Base-by-base conservation (phyloP, 1,140 invertebrate species). In the Saccostrea glomerata region DNA sequence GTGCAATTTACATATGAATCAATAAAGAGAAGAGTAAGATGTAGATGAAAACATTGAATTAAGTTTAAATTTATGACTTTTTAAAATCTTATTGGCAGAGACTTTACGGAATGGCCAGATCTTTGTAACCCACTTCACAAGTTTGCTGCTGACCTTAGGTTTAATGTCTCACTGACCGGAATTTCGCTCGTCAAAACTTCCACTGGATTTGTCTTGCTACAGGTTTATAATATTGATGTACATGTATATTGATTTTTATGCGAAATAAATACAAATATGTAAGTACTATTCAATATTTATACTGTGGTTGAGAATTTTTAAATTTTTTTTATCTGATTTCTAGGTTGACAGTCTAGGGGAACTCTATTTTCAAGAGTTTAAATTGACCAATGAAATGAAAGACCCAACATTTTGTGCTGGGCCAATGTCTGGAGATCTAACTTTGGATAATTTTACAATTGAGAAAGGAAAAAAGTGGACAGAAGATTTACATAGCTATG, bases 291-390 rank as follows among this genome's bases (percentile, higher is more conserved):
- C 9, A 47, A 9, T 47, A 47, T 47, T 47, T 47, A 47, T 47
- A 47, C 47, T 47, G 9, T 47, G 47, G 9, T 47, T 47, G 47
- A 47, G 3, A 7, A 82, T 30, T 82, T 40, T 11, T n/a, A 23
- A 30, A 6, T 20, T 47, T 63, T 17, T 20, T 25, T 66, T 36
- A 30, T 36, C 13, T 63, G 17, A 13, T 7, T 15, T 90, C 0
- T 55, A 91, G 91, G 0, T 91, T 40, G 86, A 89, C 70, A 86
- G 88, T 85, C 84, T 88, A 84, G 88, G 90, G 17, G 91, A 91
- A 17, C 83, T 91, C 11, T 90, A 89, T 40, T 88, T 90, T 30
- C 91, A 91, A 85, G 82, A 25, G 15, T 91, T 84, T 84, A 54
- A 83, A 47, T n/a, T 55, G 9, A 63, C 40, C 15, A 56, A 73